Evolutionary conservation across 2,113 vertebrate species (phyloP), one percentile per base, ranked within the genome.

Genomic region (Delphinapterus leucas): DNA sequence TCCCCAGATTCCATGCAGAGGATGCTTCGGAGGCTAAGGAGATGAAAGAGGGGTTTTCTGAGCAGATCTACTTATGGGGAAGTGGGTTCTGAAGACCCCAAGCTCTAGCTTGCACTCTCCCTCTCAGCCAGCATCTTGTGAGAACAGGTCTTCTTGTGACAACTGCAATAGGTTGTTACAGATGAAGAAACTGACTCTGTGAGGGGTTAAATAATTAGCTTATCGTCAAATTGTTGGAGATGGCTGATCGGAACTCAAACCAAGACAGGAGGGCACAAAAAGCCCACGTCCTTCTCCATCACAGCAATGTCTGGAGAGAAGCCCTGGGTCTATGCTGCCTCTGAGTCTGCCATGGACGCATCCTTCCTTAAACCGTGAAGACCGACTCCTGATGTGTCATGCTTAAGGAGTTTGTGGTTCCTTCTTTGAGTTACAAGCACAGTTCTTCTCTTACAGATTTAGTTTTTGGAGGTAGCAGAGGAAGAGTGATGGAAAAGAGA

Each of bases 281-380:
- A 38, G 21, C 28, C 33, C 3, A 5, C 1, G 0, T 8, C 12
- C 5, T 55, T 53, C 6, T 60, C 26, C 68, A 0, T 38, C 6
- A 7, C 12, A n/a, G 61, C 6, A 31, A 26, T 4, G 8, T 28
- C 20, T 55, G 44, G 25, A 21, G 26, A 36, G 55, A 79, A 25
- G 18, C 17, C 15, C 18, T 13, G 3, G 21, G 1, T 21, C 15
- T 14, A 2, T 6, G 17, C 41, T 47, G 31, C 49, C 28, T 21
- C 60, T 67, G 55, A 49, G 67, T 55, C 20, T 11, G 4, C 61
- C 33, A 6, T 7, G 41, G 1, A 1, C 0, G 2, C 44, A 12
- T 23, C 5, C 1, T 85, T 9, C 31, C 31, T 53, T 21, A 41
- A 0, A 4, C 68, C 0, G 0, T 20, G 53, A 55, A 77, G 71